A percentile compares a stretch with the other conserved stretches of the same genome.
Evolutionary conservation across 2,797 vertebrate genomes (phyloP).

Genomic region (Hemitrygon akajei): DNA sequence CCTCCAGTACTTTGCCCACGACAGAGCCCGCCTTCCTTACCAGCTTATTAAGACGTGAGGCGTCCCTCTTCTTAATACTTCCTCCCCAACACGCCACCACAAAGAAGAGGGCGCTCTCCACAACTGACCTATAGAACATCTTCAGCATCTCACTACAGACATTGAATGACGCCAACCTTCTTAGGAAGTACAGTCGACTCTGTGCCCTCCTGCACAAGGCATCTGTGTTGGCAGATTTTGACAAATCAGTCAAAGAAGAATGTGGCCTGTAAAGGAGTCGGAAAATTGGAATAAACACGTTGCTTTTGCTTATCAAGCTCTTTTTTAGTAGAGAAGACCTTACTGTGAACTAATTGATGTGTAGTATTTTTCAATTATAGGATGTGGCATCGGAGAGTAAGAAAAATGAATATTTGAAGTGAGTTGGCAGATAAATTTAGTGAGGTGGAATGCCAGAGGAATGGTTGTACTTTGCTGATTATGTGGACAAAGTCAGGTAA

Average conservation of each 20-base stretch:
- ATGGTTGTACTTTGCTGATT: constrained; percentile 19
- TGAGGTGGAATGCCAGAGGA: not conserved
- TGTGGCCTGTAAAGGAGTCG: not conserved
- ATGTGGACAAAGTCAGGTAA: not conserved
- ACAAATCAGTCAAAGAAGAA: not conserved
- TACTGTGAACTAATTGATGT: not conserved
- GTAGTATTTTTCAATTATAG: not conserved
- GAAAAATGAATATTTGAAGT: not conserved
- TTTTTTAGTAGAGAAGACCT: not conserved
- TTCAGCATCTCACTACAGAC: too few relatives aligned
- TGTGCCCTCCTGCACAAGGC: too few relatives aligned
- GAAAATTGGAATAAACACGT: not conserved
- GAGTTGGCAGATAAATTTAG: not conserved
- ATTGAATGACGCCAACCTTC: too few relatives aligned
- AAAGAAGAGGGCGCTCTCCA: too few relatives aligned
- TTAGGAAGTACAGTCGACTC: too few relatives aligned
- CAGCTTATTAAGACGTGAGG: too few relatives aligned
- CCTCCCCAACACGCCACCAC: too few relatives aligned
- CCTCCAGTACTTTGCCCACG: too few relatives aligned
- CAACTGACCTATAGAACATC: too few relatives aligned
- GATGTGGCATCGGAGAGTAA: not conserved
- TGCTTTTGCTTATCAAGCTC: not conserved
- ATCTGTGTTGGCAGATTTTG: too few relatives aligned
- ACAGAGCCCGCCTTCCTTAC: too few relatives aligned
- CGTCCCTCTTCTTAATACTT: too few relatives aligned